Evolutionary conservation across 2,888 invertebrate species (phyloP), one percentile per base, ranked within the genome.

Genomic region (Aphodius granarius): DNA sequence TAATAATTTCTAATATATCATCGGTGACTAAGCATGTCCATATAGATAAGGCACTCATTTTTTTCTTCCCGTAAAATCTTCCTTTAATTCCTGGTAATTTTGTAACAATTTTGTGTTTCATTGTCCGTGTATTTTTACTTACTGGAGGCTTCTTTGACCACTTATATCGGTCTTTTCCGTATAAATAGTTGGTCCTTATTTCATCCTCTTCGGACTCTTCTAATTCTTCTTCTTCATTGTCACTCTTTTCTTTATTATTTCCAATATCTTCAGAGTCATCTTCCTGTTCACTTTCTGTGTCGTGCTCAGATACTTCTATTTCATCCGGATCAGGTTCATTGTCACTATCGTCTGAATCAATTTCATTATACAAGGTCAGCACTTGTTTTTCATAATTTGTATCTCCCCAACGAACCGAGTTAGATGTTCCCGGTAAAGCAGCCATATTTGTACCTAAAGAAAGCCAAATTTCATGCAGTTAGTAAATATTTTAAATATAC

Each of bases 1-100:
- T 13, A 64, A 13, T 64, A 13, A 64, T 13, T 5, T 13, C 64
- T 5, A 64, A 5, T 64, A 64, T 64, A 4, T 64, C 64, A 64
- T 64, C 64, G 64, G 62, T 78, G 71, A 73, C 78, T 77, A 73
- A 74, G 73, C 68, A 63, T 64, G 71, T 79, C 71, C 66, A 66
- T 64, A 77, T 76, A 64, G 72, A 77, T 62, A 64, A 64, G 70
- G 71, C 63, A 62, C 63, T 76, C 74, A 66, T 64, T 77, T 79
- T 65, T 71, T 70, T 76, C 75, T 79, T n/a, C 64, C 4, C 16
- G 71, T 66, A 16, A 78, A 13, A 75, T 73, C 66, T 62, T 72
- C 66, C 63, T 78, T 78, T 74, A 78, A 72, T 74, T 78, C 9
- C 63, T 62, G 63, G 63, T 62, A 13, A 62, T 62, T 62, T 62